Conservation (phyloP, 1,140 invertebrate genomes). For the Drosophila ogumai region DNA sequence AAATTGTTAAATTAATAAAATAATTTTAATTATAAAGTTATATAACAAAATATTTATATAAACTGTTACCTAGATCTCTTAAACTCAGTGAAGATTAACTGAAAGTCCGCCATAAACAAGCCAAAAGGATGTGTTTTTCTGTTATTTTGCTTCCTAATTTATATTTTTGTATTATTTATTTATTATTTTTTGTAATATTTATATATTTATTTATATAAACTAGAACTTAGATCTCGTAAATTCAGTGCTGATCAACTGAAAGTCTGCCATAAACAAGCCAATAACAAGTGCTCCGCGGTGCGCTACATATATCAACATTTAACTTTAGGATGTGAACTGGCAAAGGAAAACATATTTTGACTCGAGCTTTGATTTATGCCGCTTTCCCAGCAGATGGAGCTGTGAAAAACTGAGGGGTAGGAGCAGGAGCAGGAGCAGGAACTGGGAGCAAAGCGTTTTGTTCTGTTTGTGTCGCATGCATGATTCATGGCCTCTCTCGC, state of each 20-base stretch:
- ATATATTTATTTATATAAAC: neutral
- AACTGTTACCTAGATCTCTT: too few relatives aligned
- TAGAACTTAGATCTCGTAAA: neutral
- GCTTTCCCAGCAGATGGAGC: constrained; percentile 16
- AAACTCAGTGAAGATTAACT: too few relatives aligned
- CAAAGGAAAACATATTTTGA: constrained; percentile 78
- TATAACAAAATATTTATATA: too few relatives aligned
- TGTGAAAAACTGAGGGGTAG: neutral
- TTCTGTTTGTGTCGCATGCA: constrained; percentile 74
- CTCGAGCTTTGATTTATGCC: constrained; percentile 77
- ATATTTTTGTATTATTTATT: neutral
- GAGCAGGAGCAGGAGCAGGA: neutral
- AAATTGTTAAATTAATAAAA: too few relatives aligned
- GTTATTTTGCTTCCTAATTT: neutral
- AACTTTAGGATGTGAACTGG: constrained; percentile 40
- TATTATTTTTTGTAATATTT: neutral
- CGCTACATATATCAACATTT: constrained; percentile 39
- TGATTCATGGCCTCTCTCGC: constrained; percentile 66
- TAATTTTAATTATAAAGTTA: too few relatives aligned
- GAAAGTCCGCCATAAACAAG: too few relatives aligned
- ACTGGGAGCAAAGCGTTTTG: constrained; percentile 49
- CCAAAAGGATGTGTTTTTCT: too few relatives aligned
- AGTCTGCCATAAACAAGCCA: constrained; percentile 37
- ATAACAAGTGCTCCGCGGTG: constrained; percentile 29
- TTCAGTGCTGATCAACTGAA: constrained; percentile 7